A percentile compares a stretch with the other conserved stretches of the same genome.
These are phyloP conservation scores for Morus bassanus DNA, from an alignment of 2,797 vertebrate genomes.

Conservation along the genomic window DNA sequence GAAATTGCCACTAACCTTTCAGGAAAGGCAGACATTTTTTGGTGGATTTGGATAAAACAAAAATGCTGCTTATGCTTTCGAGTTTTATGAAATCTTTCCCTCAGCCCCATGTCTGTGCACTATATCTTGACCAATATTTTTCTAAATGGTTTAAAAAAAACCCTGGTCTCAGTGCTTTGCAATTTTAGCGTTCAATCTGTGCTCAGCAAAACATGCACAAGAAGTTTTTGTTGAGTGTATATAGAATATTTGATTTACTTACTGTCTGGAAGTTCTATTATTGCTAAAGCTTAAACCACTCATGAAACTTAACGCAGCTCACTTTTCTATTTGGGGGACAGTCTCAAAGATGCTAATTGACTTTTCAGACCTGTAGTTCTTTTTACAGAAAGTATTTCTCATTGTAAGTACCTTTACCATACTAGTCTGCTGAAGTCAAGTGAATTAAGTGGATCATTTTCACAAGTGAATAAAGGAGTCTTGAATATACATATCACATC, in stretches of 20 bases:
- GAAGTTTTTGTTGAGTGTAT: conserved; percentile 24
- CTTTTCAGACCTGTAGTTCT: neutral
- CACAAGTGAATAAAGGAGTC: conserved; percentile 44
- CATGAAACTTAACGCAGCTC: conserved; percentile 24
- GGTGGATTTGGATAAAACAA: conserved; percentile 42
- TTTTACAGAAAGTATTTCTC: conserved; percentile 40
- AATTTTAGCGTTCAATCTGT: neutral
- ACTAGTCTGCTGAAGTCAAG: conserved; percentile 2
- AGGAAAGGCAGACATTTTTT: conserved; percentile 46
- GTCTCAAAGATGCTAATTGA: neutral
- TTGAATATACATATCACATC: conserved; percentile 20
- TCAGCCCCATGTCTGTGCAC: neutral
- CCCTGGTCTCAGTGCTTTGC: neutral
- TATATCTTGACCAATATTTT: neutral
- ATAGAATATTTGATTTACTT: neutral
- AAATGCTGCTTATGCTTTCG: neutral
- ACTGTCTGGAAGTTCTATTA: conserved; percentile 46
- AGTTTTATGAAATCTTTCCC: neutral
- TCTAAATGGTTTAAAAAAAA: neutral
- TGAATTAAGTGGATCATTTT: conserved; percentile 27
- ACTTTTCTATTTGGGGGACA: conserved; percentile 2
- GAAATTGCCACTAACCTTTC: conserved; percentile 57
- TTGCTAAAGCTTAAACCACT: conserved; percentile 44
- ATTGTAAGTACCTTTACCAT: conserved; percentile 4
- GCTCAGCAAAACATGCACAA: conserved; percentile 15